These are phyloP conservation scores for Belonocnema kinseyi DNA, from an alignment of 1,140 invertebrate genomes.

Conservation along the genomic window DNA sequence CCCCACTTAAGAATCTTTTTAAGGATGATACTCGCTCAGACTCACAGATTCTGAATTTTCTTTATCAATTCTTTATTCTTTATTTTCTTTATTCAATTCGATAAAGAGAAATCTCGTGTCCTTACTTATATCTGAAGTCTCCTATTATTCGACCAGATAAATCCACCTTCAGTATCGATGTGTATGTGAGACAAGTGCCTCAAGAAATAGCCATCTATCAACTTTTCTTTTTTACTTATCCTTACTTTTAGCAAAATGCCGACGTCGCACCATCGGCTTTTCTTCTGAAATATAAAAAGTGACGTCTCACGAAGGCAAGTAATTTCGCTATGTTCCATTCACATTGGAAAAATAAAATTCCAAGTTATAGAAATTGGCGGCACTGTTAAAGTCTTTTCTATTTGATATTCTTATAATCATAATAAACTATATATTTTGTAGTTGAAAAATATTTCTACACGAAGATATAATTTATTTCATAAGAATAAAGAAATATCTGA, in stretches of 20 bases:
- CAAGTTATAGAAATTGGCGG: not conserved
- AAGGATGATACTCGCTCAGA: no score
- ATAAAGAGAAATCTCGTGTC: not conserved
- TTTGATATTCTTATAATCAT: no score
- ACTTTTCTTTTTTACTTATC: not conserved
- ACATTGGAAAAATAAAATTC: not conserved
- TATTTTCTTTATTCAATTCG: no score
- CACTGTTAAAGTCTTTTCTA: not conserved
- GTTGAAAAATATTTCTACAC: no score
- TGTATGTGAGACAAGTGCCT: slow-evolving; percentile 19
- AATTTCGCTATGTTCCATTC: slow-evolving; percentile 20
- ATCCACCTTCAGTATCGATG: slow-evolving; percentile 40
- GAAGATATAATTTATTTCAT: no score
- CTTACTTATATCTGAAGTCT: slow-evolving; percentile 22
- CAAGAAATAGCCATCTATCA: slow-evolving; percentile 22
- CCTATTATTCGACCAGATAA: slow-evolving; percentile 48
- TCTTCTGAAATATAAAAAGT: slow-evolving; percentile 15
- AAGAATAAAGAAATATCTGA: no score
- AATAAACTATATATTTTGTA: no score
- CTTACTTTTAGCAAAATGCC: not conserved
- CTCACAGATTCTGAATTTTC: no score
- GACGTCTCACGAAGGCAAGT: slow-evolving; percentile 24
- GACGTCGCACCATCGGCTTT: slow-evolving; percentile 8
- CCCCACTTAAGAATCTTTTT: no score
- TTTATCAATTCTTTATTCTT: no score